Percentiles rank a stretch among this genome's conserved stretches.
Conservation (phyloP, 1,140 invertebrate species). For the Plutomurus gul region DNA sequence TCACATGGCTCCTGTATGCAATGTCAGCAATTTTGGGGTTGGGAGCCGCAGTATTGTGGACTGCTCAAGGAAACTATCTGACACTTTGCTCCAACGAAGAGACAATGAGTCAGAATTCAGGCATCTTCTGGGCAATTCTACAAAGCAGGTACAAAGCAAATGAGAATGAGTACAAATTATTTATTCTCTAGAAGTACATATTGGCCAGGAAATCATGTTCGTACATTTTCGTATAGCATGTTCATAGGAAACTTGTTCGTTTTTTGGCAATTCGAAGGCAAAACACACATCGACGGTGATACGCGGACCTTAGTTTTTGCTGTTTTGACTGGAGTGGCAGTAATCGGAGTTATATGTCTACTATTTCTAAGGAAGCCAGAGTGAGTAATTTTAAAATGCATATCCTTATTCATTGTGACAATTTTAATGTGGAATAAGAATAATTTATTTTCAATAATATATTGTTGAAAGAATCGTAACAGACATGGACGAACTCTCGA, state of each 20-base stretch:
- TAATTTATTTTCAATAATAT: background rate
- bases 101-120: conserved; percentile 90
- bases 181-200: background rate
- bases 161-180: background rate
- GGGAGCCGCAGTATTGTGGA: conserved; percentile 85
- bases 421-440: background rate
- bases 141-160: conserved; percentile 72
- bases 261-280: conserved; percentile 83
- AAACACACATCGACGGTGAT: conserved; percentile 67
- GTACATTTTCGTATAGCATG: conserved; percentile 65
- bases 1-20: conserved; percentile 78
- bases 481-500: background rate
- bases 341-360: conserved; percentile 72
- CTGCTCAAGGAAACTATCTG: conserved; percentile 89
- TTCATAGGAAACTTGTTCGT: conserved; percentile 94
- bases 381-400: conserved; percentile 22
- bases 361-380: conserved; percentile 64
- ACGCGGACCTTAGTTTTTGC: conserved; percentile 75
- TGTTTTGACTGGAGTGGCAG: conserved; percentile 69
- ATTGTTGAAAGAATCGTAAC: background rate
- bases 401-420: no score
- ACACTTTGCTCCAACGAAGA: conserved; percentile 83
- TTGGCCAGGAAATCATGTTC: background rate
- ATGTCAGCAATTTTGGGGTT: conserved; percentile 83
- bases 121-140: conserved; percentile 93